Conservation (phyloP, 2,113 vertebrate species). For the Thunnus thynnus region DNA sequence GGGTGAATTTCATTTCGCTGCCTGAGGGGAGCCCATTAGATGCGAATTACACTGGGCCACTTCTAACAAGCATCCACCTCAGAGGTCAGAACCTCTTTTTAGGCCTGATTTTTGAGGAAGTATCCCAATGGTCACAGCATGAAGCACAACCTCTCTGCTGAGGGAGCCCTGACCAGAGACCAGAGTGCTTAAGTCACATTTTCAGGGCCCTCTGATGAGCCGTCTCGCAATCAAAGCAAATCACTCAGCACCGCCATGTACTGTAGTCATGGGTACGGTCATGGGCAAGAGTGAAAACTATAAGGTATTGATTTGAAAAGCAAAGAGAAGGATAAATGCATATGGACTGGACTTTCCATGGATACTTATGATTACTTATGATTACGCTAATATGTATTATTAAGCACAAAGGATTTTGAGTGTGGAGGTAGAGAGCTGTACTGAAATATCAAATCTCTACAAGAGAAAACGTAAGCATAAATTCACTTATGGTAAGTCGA, state of each 20-base stretch:
- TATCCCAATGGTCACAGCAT: constrained; percentile 52
- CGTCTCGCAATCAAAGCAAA: constrained; percentile 68
- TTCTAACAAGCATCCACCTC: constrained; percentile 21
- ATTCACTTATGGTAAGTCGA: constrained; percentile 1
- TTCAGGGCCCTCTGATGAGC: constrained; percentile 56
- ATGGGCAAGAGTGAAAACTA: constrained; percentile 21
- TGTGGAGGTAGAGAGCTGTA: not conserved
- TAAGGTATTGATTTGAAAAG: constrained; percentile 7
- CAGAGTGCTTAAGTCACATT: constrained; percentile 33
- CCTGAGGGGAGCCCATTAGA: constrained; percentile 38
- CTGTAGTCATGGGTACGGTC: constrained; percentile 30
- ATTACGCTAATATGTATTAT: constrained; percentile 32
- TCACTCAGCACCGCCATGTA: constrained; percentile 45
- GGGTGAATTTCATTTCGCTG: constrained; percentile 41
- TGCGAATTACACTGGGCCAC: constrained; percentile 35
- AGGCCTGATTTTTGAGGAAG: constrained; percentile 61
- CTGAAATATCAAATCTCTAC: not conserved
- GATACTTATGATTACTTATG: constrained; percentile 37
- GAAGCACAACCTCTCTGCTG: constrained; percentile 46
- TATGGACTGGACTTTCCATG: constrained; percentile 42
- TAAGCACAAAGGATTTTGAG: not conserved
- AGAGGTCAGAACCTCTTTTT: constrained; percentile 58
- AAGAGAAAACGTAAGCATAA: constrained; percentile 10
- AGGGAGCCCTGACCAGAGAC: constrained; percentile 28
- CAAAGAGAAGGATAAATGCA: constrained; percentile 3